A percentile compares a stretch with the other conserved stretches of the same genome.
These are phyloP conservation scores for Pangasius sanitwongsei DNA, from an alignment of 2,797 vertebrate genomes.

Conservation along the genomic window DNA sequence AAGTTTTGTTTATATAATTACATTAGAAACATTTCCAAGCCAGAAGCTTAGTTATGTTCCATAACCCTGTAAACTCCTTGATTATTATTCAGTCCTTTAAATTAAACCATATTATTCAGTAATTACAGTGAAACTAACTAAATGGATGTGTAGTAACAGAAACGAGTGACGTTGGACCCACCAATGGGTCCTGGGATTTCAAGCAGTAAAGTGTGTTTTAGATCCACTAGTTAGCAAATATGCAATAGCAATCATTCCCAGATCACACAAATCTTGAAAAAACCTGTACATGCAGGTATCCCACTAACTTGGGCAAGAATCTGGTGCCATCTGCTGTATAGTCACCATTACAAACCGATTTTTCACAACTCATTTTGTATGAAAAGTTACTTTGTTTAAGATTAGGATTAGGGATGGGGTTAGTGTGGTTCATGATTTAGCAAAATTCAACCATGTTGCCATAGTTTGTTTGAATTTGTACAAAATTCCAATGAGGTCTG, in stretches of 20 bases:
- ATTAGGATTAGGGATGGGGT: no score
- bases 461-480: background rate
- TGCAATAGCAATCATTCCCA: constrained; percentile 12
- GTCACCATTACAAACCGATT: constrained; percentile 32
- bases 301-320: constrained; percentile 23
- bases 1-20: background rate
- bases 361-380: background rate
- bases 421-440: background rate
- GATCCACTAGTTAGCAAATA: constrained; percentile 39
- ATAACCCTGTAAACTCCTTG: background rate
- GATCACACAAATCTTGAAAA: constrained; percentile 8
- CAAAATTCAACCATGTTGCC: background rate
- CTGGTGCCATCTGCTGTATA: constrained; percentile 52
- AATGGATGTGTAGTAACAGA: background rate
- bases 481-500: background rate
- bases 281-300: constrained; percentile 2
- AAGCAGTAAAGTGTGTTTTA: background rate
- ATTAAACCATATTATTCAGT: constrained; percentile 6
- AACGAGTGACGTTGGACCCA: background rate
- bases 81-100: constrained; percentile 12
- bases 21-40: constrained; percentile 54
- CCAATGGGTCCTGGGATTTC: background rate
- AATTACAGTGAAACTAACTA: background rate
- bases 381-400: background rate
- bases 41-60: constrained; percentile 34